Evolutionary conservation across 2,797 vertebrate genomes (phyloP).

Genomic region (Coilia nasus): DNA sequence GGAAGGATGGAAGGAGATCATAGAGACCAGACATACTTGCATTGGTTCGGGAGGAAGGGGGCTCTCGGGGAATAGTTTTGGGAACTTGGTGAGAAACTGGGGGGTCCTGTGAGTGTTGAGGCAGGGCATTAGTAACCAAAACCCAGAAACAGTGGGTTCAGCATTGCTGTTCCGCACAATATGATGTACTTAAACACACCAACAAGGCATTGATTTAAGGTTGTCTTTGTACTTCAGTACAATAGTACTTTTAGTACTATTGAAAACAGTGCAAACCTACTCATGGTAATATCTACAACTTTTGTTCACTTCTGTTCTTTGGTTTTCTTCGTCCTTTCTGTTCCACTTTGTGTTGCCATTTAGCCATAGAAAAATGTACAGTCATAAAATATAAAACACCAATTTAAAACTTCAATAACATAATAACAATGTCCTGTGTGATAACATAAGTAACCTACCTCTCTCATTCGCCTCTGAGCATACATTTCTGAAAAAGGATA

Average conservation of each 20-base stretch:
- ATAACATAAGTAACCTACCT: conserved; percentile 57
- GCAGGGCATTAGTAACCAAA: background rate
- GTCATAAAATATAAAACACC: background rate
- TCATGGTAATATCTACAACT: background rate
- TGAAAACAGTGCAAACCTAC: background rate
- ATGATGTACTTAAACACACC: background rate
- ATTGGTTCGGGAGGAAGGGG: conserved; percentile 40
- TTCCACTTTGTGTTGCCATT: background rate
- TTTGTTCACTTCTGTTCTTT: background rate
- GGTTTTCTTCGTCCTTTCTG: no score
- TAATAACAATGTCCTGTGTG: background rate
- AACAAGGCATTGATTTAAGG: background rate
- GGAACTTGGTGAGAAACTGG: conserved; percentile 60
- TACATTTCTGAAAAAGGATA: conserved; percentile 68
- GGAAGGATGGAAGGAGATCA: background rate
- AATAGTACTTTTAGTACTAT: background rate
- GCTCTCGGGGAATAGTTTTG: conserved; percentile 54
- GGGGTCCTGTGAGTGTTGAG: conserved; percentile 61
- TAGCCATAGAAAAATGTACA: background rate
- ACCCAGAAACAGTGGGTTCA: background rate
- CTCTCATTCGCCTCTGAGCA: conserved; percentile 58
- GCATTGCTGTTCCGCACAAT: background rate
- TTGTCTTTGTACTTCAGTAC: background rate
- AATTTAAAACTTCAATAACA: background rate
- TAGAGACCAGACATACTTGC: background rate